Evolutionary conservation across 2,888 invertebrate genomes (phyloP), one percentile per base, ranked within the genome.

Genomic region (Reticulitermes lucifugus): DNA sequence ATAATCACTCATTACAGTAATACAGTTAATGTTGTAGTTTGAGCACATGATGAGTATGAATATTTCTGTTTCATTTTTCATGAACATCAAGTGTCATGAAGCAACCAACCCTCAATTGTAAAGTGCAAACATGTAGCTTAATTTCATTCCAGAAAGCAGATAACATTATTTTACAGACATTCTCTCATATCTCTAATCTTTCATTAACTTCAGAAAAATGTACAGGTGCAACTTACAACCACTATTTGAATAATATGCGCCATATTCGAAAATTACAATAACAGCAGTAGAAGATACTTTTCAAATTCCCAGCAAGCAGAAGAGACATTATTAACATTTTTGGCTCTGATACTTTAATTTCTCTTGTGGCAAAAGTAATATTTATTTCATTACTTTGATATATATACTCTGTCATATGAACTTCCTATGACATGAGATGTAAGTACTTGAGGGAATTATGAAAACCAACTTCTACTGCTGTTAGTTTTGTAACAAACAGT

Each of bases 401-500:
- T 55, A 55, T 18, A 18, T 55, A 55, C 55, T 55, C 5, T 14
- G 51, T 18, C 5, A 18, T 55, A 18, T 0, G 18, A 18, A 18
- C 18, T 55, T 55, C 55, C 4, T 55, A 55, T 55, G 18, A 18
- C 14, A 55, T 55, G 18, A 18, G 18, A 4, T 55, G 18, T 55
- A 18, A 55, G 18, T 55, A 1, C 18, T 18, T 18, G 18, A 65
- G 25, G 9, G 65, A 46, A n/a, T 46, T 22, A 77, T 10, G 77
- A 77, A 46, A 77, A 77, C 22, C 46, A 77, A n/a, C 22, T 77
- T 12, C 6, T 77, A 14, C 77, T 77, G 77, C 77, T 77, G 14
- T 73, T 73, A 14, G 29, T n/a, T n/a, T 7, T 73, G 3, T 73
- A 41, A 41, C 10, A 73, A 41, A 41, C 43, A 77, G 43, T 77